These are phyloP conservation scores for Hippotragus niger DNA, from an alignment of 2,113 vertebrate species.

Conservation along the genomic window DNA sequence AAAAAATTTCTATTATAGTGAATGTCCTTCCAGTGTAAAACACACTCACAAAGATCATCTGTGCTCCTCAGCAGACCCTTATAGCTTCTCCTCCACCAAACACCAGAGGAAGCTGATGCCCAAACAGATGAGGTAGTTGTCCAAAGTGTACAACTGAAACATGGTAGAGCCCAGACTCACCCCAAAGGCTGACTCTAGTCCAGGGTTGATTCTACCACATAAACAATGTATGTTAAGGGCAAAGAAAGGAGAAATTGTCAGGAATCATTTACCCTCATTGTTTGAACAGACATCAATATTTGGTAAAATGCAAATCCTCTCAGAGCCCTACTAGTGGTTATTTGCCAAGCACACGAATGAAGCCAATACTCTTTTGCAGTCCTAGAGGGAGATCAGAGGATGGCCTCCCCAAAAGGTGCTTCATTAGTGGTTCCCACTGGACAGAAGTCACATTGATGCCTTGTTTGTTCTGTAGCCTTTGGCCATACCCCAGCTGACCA, in stretches of 20 bases:
- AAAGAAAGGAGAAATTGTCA: constrained; percentile 9
- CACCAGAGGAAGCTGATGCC: neutral
- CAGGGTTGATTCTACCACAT: neutral
- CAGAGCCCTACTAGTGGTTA: neutral
- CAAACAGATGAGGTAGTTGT: neutral
- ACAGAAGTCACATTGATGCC: neutral
- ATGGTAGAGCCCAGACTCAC: neutral
- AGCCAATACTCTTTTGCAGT: neutral
- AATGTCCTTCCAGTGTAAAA: neutral
- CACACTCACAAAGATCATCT: neutral
- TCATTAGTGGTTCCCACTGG: neutral
- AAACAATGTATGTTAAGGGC: neutral
- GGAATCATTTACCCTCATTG: neutral
- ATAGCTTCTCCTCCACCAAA: neutral
- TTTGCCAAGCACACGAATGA: neutral
- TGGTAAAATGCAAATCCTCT: neutral
- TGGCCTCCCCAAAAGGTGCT: neutral
- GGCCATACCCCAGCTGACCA: neutral
- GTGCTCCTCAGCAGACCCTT: neutral
- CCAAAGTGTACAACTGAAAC: neutral
- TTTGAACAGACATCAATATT: constrained; percentile 15
- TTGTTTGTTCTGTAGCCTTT: neutral
- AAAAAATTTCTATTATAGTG: neutral
- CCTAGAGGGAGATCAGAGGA: neutral
- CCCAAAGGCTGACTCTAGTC: neutral